These are phyloP conservation scores for Meteorus cinctellus DNA, from an alignment of 2,888 invertebrate genomes.

Conservation along the genomic window DNA sequence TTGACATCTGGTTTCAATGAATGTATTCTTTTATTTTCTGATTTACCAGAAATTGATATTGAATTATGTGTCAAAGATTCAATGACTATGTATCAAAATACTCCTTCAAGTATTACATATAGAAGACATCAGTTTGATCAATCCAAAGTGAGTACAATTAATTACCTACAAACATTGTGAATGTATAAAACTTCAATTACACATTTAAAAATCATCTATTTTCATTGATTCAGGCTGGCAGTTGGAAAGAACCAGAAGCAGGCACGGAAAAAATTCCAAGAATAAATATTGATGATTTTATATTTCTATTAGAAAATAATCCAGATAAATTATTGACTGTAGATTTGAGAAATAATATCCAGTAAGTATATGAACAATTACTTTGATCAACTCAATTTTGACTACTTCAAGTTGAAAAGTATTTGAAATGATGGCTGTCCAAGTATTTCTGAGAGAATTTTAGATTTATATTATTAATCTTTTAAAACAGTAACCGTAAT, in stretches of 20 bases:
- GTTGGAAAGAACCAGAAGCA: slow-evolving; percentile 67
- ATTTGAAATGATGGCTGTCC: too few relatives aligned
- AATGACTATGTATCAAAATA: slow-evolving; percentile 86
- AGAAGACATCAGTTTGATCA: slow-evolving; percentile 82
- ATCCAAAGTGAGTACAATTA: slow-evolving; percentile 56
- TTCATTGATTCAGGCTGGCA: slow-evolving; percentile 55
- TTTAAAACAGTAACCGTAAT: too few relatives aligned
- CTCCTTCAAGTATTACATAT: slow-evolving; percentile 91
- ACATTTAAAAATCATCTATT: neutral
- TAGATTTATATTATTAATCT: too few relatives aligned
- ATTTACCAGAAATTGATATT: slow-evolving; percentile 97
- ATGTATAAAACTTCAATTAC: neutral
- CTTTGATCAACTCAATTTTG: slow-evolving; percentile 50
- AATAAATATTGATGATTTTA: slow-evolving; percentile 89
- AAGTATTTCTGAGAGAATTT: too few relatives aligned
- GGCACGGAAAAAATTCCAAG: slow-evolving; percentile 77
- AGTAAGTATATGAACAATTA: slow-evolving; percentile 72
- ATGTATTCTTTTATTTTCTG: slow-evolving; percentile 98
- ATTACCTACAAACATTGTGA: neutral
- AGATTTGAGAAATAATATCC: slow-evolving; percentile 81
- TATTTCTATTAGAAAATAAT: slow-evolving; percentile 80
- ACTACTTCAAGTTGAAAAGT: slow-evolving; percentile 46
- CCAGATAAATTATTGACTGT: slow-evolving; percentile 77
- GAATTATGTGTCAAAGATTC: slow-evolving; percentile 93
- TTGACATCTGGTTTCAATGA: slow-evolving; percentile 97